Conservation (phyloP, 2,113 vertebrate genomes). For the Scalopus aquaticus region DNA sequence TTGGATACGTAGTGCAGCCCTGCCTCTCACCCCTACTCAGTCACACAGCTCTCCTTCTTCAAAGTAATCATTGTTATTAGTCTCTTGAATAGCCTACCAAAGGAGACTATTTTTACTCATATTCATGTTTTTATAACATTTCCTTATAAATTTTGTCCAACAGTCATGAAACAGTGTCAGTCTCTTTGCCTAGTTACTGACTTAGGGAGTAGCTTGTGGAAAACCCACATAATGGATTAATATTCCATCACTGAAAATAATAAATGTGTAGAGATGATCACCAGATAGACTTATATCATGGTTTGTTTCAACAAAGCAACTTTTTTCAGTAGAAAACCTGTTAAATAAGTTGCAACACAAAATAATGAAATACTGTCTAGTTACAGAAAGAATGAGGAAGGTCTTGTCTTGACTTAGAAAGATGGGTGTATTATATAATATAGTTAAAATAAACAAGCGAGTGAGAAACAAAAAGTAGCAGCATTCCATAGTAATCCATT, state of each 20-base stretch:
- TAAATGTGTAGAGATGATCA: background rate
- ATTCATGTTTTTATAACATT: background rate
- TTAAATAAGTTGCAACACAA: background rate
- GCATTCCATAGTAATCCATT: background rate
- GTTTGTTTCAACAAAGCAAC: background rate
- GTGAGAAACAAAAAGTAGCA: background rate
- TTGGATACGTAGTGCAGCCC: accelerated
- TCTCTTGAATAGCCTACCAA: background rate
- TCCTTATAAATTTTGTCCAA: background rate
- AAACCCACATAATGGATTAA: background rate
- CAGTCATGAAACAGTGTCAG: background rate
- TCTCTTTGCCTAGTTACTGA: background rate
- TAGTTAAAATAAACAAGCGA: background rate
- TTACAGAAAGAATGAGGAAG: background rate
- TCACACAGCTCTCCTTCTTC: background rate
- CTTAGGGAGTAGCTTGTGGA: background rate
- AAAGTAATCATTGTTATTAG: background rate
- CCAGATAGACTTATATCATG: background rate
- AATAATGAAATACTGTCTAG: background rate
- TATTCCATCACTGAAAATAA: background rate
- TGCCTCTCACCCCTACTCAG: background rate
- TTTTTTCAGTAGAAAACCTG: background rate
- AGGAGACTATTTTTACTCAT: background rate
- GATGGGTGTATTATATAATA: background rate
- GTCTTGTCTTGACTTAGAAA: background rate